These are phyloP conservation scores for Drosophila cracens DNA, from an alignment of 2,888 invertebrate genomes.

Conservation along the genomic window DNA sequence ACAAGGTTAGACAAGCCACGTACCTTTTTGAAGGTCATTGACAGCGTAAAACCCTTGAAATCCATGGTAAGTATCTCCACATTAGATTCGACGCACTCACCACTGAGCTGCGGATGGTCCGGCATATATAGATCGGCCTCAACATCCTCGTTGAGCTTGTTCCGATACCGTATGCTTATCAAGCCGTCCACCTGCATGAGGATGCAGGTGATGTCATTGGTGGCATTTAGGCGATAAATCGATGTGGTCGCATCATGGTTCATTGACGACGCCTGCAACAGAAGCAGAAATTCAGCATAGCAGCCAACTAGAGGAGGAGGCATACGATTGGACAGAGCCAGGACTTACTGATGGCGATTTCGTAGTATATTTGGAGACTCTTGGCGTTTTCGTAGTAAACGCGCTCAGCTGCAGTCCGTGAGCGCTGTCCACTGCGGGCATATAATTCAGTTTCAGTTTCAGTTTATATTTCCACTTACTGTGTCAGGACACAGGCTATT, in stretches of 20 bases:
- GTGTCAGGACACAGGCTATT: conserved; percentile 57
- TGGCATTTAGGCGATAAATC: conserved; percentile 89
- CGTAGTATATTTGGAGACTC: conserved; percentile 89
- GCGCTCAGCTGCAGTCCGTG: conserved; percentile 86
- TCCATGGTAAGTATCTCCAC: conserved; percentile 89
- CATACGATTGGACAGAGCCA: not conserved
- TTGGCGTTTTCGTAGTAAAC: conserved; percentile 88
- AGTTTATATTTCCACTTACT: conserved; percentile 43
- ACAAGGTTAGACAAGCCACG: not conserved
- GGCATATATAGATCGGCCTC: conserved; percentile 92
- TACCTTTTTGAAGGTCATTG: conserved; percentile 93
- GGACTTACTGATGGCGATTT: conserved; percentile 84
- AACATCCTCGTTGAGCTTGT: conserved; percentile 88
- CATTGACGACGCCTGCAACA: conserved; percentile 80
- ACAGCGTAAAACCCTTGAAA: conserved; percentile 91
- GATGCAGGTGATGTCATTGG: conserved; percentile 91
- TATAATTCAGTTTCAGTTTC: conserved; percentile 13
- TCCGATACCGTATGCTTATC: conserved; percentile 89
- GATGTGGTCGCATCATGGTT: conserved; percentile 85
- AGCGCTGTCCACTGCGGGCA: conserved; percentile 68
- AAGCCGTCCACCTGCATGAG: conserved; percentile 89
- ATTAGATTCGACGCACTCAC: conserved; percentile 91
- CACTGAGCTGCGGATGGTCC: conserved; percentile 89
- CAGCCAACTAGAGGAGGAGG: not conserved
- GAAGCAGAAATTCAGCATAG: conserved; percentile 15